phyloP scores from a whole-genome alignment of 2,888 invertebrate genomes.

The Sesamia inferens region DNA sequence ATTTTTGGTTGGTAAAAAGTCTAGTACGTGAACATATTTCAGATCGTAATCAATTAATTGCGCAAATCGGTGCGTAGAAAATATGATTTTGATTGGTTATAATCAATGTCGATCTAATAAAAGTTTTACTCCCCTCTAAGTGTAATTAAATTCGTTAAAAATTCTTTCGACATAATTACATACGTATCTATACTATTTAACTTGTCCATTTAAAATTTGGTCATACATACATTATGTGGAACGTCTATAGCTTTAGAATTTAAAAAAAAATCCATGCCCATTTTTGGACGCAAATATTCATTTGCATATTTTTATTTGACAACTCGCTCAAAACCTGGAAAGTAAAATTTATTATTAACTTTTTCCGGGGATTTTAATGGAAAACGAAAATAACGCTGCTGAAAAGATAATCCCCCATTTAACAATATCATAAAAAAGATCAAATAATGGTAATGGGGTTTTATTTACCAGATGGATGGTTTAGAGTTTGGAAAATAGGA shows the following conservation, averaged over 20 bases:
- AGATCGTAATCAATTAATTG: constrained; percentile 67
- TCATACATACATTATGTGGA: constrained; percentile 11
- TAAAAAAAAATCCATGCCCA: constrained; percentile 38
- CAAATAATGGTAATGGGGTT: not conserved
- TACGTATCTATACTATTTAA: constrained; percentile 5
- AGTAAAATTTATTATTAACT: constrained; percentile 27
- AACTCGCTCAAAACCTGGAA: constrained; percentile 36
- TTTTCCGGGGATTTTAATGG: constrained; percentile 18
- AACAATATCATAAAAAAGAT: constrained; percentile 6
- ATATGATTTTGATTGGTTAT: constrained; percentile 58
- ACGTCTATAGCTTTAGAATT: constrained; percentile 16
- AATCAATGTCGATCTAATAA: constrained; percentile 44
- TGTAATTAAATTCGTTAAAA: constrained; percentile 18
- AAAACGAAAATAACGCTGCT: constrained; percentile 7
- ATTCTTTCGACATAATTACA: constrained; percentile 37
- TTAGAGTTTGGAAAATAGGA: not conserved
- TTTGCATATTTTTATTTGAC: constrained; percentile 57
- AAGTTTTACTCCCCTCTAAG: constrained; percentile 47
- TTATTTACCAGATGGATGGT: not conserved
- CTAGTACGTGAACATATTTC: constrained; percentile 69
- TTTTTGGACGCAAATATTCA: constrained; percentile 41
- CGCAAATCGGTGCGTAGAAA: constrained; percentile 61
- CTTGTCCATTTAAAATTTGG: constrained; percentile 11
- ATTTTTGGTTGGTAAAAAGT: constrained; percentile 60
- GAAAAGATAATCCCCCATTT: not conserved